Evolutionary conservation across 2,888 invertebrate species (phyloP).

Genomic region (Galeruca laticollis): DNA sequence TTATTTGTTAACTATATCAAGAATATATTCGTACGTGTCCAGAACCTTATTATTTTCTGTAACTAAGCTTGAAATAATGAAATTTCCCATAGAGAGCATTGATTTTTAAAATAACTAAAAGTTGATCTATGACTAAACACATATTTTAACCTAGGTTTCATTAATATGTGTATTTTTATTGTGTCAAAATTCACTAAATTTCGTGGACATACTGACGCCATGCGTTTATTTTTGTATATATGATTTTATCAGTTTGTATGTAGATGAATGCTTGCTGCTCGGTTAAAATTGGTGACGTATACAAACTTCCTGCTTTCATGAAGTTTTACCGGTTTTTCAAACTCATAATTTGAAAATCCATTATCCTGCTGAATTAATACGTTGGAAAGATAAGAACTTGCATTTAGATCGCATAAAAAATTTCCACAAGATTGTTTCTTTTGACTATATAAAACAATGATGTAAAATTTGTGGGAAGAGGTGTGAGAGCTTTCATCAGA

Average conservation of each 20-base stretch:
- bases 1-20: background rate
- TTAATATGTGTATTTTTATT: conserved; percentile 2
- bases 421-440: too few relatives aligned
- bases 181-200: too few relatives aligned
- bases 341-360: too few relatives aligned
- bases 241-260: background rate
- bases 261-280: background rate
- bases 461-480: too few relatives aligned
- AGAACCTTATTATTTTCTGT: conserved; percentile 25
- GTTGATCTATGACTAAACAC: conserved; percentile 36
- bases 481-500: too few relatives aligned
- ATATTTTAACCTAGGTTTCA: conserved; percentile 25
- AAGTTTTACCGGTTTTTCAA: too few relatives aligned
- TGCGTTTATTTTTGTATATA: background rate
- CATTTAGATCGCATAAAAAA: too few relatives aligned
- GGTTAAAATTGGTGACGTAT: background rate
- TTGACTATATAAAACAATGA: too few relatives aligned
- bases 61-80: conserved; percentile 4
- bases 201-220: too few relatives aligned
- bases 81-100: conserved; percentile 16
- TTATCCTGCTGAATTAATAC: too few relatives aligned
- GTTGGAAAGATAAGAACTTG: too few relatives aligned
- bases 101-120: conserved; percentile 37
- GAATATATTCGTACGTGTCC: background rate
- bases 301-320: too few relatives aligned